Evolutionary conservation across 2,113 vertebrate genomes (phyloP).

Genomic region (Heterochromis multidens): DNA sequence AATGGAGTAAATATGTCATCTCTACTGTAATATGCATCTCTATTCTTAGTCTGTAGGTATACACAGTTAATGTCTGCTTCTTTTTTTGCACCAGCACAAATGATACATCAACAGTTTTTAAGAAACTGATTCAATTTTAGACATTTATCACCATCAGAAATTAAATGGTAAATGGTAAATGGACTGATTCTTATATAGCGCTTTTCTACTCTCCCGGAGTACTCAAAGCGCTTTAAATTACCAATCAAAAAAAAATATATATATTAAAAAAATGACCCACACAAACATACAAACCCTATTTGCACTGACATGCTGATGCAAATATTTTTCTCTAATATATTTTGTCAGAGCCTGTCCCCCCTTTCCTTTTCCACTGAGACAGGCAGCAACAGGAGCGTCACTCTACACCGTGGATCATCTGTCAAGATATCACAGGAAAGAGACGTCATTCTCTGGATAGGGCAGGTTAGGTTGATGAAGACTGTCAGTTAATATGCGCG

Average conservation of each 20-base stretch:
- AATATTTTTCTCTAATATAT: not conserved
- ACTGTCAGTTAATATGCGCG: conserved; percentile 1
- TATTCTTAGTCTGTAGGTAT: not conserved
- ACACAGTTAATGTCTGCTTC: not conserved
- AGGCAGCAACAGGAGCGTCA: conserved; percentile 63
- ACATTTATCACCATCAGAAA: not conserved
- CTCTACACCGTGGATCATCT: conserved; percentile 64
- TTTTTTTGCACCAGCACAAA: not conserved
- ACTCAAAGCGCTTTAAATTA: too few species aligned
- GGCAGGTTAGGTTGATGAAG: conserved; percentile 45
- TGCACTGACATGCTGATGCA: not conserved
- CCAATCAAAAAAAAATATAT: rapidly evolving
- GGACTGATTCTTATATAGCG: too few species aligned
- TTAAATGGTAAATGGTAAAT: too few species aligned
- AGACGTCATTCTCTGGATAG: conserved; percentile 57
- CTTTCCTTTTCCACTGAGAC: conserved; percentile 12
- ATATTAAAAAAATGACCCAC: not conserved
- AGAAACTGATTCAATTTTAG: not conserved
- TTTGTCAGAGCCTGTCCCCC: not conserved
- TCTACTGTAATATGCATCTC: not conserved
- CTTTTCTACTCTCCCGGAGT: too few species aligned
- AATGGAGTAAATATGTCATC: not conserved
- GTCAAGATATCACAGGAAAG: conserved; percentile 63
- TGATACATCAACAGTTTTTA: not conserved
- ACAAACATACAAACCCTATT: not conserved